phyloP scores from a whole-genome alignment of 2,113 vertebrate species.

The Rhinichthys klamathensis region DNA sequence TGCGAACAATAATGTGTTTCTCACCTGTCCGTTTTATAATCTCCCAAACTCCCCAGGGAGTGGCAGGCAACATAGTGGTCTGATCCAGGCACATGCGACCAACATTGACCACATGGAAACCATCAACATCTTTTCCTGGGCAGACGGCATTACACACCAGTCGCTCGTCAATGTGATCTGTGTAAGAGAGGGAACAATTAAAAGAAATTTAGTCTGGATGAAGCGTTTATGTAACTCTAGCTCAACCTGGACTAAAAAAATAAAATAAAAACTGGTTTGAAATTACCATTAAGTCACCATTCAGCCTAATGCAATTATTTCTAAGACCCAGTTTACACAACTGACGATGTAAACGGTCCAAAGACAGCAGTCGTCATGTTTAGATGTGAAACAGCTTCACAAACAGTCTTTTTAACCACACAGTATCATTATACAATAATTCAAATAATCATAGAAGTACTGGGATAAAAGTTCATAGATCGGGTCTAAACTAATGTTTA shows the following conservation, averaged over 20 bases:
- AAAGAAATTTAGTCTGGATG: neutral
- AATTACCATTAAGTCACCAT: neutral
- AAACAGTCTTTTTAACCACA: too few relatives aligned
- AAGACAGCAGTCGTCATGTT: too few relatives aligned
- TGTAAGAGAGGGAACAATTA: neutral
- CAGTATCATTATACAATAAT: too few relatives aligned
- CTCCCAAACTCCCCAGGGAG: slow-evolving; percentile 94
- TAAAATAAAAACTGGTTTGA: neutral
- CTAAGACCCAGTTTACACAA: neutral
- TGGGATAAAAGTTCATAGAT: too few relatives aligned
- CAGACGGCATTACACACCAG: slow-evolving; percentile 90
- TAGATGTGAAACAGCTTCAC: too few relatives aligned
- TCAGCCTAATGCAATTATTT: neutral
- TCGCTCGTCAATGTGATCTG: slow-evolving; percentile 93
- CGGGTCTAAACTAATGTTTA: too few relatives aligned
- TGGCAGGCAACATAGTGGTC: slow-evolving; percentile 92
- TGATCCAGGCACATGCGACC: slow-evolving; percentile 96
- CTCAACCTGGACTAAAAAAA: neutral
- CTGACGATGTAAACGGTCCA: neutral
- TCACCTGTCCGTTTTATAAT: slow-evolving; percentile 94
- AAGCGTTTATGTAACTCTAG: neutral
- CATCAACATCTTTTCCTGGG: slow-evolving; percentile 93
- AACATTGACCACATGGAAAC: slow-evolving; percentile 95
- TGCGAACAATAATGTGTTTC: slow-evolving; percentile 26
- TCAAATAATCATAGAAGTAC: too few relatives aligned